phyloP scores from a whole-genome alignment of 2,888 invertebrate species.

The Apotomis capreana region DNA sequence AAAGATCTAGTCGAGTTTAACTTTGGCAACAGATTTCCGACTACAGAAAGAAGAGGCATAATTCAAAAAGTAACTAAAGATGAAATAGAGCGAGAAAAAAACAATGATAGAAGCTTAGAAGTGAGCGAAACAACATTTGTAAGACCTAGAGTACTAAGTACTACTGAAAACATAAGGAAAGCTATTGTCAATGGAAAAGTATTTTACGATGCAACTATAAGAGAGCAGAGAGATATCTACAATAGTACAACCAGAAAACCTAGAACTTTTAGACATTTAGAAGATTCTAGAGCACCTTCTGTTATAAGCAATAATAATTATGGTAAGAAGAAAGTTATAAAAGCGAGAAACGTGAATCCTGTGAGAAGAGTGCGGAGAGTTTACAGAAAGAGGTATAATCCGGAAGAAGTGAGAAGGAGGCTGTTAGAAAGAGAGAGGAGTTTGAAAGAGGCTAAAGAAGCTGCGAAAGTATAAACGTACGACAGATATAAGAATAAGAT shows the following conservation, averaged over 20 bases:
- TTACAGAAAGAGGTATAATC: conserved; percentile 76
- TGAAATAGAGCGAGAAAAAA: conserved; percentile 69
- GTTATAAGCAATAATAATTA: conserved; percentile 57
- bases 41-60: conserved; percentile 67
- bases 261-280: conserved; percentile 52
- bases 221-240: conserved; percentile 67
- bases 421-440: conserved; percentile 73
- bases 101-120: conserved; percentile 71
- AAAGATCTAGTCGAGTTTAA: conserved; percentile 69
- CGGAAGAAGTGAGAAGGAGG: conserved; percentile 79
- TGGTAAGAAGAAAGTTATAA: conserved; percentile 65
- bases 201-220: conserved; percentile 76
- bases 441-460: conserved; percentile 53
- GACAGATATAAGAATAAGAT: neutral
- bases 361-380: conserved; percentile 75
- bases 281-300: conserved; percentile 59
- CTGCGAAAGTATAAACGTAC: conserved; percentile 13
- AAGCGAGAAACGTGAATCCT: conserved; percentile 69
- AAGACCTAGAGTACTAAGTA: conserved; percentile 70
- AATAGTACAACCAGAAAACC: conserved; percentile 61
- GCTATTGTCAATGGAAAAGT: conserved; percentile 77
- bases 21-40: conserved; percentile 70
- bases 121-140: conserved; percentile 77
- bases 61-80: conserved; percentile 75
- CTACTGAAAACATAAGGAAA: conserved; percentile 74